Evolutionary conservation across 2,888 invertebrate species (phyloP), one percentile per base, ranked within the genome.

Genomic region (Zygogramma bicolorata): DNA sequence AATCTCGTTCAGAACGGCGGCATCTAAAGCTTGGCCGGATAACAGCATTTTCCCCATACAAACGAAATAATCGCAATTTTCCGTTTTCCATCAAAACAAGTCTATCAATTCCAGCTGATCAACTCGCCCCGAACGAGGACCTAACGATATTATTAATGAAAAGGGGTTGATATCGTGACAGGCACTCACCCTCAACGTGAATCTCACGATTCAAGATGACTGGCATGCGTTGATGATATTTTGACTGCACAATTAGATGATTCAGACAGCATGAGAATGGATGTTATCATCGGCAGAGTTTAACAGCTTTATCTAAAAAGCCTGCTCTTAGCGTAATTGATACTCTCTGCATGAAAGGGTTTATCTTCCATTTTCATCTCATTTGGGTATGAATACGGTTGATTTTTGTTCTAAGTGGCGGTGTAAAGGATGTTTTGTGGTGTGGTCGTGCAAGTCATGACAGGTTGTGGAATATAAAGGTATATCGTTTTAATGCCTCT

Each of bases 151-250:
- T 70, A 72, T 70, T 73, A 73, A 73, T 73, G 63, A 69, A 73
- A 60, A 58, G 72, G 70, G 67, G 68, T 75, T 42, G 66, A 46
- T 67, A 67, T 49, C 57, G 67, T 76, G 73, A 75, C 75, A 77
- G 75, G 73, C 63, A 73, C 71, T 74, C 71, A 65, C 72, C 69
- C 66, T 49, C 40, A 3, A 15, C 42, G 65, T 42, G 29, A 42
- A 57, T 58, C 59, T 60, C 62, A 69, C 69, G 71, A 72, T 68
- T 68, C 42, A 29, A 63, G 71, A 75, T 76, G 76, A 77, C 75
- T 76, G 71, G 75, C 76, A 70, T 73, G 75, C 76, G 73, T 71
- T 72, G 62, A 73, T 76, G 73, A 68, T 75, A 73, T 75, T 73
- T 71, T 65, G 68, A 70, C 67, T 68, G 61, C 34, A 58, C 74